phyloP scores from a whole-genome alignment of 2,888 invertebrate species.

The Crematogaster levior region DNA sequence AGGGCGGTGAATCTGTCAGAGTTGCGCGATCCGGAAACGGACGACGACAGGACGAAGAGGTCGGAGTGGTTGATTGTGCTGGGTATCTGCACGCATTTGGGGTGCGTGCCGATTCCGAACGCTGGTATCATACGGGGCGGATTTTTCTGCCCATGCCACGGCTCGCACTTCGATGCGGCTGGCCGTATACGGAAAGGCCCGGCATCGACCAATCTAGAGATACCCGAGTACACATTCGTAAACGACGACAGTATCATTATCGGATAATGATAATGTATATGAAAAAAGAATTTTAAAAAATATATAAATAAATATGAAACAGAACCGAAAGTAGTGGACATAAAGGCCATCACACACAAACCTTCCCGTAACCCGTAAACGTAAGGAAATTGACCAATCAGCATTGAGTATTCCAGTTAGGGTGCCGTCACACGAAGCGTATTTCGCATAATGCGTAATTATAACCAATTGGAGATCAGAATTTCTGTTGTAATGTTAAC shows the following conservation, averaged over 20 bases:
- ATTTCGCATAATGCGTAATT: too few species aligned
- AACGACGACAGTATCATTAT: slow-evolving; percentile 87
- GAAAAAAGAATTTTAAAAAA: too few species aligned
- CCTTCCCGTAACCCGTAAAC: too few species aligned
- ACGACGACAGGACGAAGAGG: slow-evolving; percentile 88
- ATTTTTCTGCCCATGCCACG: slow-evolving; percentile 94
- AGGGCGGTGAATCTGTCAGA: slow-evolving; percentile 87
- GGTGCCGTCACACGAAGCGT: too few species aligned
- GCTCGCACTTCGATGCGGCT: slow-evolving; percentile 92
- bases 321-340: too few species aligned
- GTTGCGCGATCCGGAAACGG: slow-evolving; percentile 91
- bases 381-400: too few species aligned
- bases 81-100: slow-evolving; percentile 94
- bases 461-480: too few species aligned
- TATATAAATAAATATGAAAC: too few species aligned
- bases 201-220: slow-evolving; percentile 90
- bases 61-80: slow-evolving; percentile 93
- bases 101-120: slow-evolving; percentile 93
- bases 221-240: slow-evolving; percentile 89
- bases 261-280: slow-evolving; percentile 85
- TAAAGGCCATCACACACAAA: too few species aligned
- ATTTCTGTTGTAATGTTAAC: too few species aligned
- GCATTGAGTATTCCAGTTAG: too few species aligned
- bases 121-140: slow-evolving; percentile 90
- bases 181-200: slow-evolving; percentile 92